Evolutionary conservation across 2,888 invertebrate species (phyloP).

Genomic region (Hirtodrosophila histrioides): DNA sequence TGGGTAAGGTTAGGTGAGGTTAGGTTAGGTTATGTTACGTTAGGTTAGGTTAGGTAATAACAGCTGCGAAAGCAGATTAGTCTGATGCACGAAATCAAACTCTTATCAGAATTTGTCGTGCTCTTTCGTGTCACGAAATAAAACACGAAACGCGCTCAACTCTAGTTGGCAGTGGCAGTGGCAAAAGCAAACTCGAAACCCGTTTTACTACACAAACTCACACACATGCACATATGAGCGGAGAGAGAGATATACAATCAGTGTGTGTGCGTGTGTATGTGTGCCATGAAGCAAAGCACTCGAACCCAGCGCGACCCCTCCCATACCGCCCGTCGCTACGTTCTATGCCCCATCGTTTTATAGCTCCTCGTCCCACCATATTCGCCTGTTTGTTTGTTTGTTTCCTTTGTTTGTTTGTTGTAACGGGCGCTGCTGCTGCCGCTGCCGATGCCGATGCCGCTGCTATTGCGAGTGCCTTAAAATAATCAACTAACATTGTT

Average conservation of each 20-base stretch:
- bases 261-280: slow-evolving; percentile 23
- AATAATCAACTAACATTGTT: slow-evolving; percentile 43
- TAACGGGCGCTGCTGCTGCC: slow-evolving; percentile 57
- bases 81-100: no score
- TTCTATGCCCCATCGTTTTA: slow-evolving; percentile 30
- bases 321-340: slow-evolving; percentile 4
- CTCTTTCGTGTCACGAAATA: no score
- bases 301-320: slow-evolving; percentile 59
- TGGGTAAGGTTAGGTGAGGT: no score
- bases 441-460: slow-evolving; percentile 18
- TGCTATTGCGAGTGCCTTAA: slow-evolving; percentile 3
- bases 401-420: slow-evolving; percentile 73
- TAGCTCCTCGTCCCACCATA: slow-evolving; percentile 49
- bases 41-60: no score
- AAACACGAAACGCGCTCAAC: background rate
- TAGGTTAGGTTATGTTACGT: no score
- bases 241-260: background rate
- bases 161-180: slow-evolving; percentile 31
- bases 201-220: slow-evolving; percentile 66
- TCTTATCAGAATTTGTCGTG: no score
- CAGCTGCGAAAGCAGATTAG: no score
- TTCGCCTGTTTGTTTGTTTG: slow-evolving; percentile 69
- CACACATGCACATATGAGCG: slow-evolving; percentile 11
- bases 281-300: slow-evolving; percentile 66
- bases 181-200: slow-evolving; percentile 74